These are phyloP conservation scores for Masticophis lateralis DNA, from an alignment of 2,797 vertebrate genomes.

Conservation along the genomic window DNA sequence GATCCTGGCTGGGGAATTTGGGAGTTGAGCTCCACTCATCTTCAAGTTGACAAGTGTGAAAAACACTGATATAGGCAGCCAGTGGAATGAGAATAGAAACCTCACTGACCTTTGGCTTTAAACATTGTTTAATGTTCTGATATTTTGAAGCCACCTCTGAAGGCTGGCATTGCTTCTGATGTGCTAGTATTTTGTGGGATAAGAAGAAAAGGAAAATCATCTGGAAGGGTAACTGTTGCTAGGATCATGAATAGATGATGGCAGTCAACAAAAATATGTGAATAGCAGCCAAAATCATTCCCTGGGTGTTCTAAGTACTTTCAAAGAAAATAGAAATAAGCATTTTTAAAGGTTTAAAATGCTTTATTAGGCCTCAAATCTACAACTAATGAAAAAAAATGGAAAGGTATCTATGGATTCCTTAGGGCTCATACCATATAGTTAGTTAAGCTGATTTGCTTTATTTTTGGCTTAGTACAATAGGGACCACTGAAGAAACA, in stretches of 20 bases:
- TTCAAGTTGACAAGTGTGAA: not conserved
- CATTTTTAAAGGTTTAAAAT: not conserved
- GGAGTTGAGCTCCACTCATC: not conserved
- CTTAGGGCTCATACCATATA: not conserved
- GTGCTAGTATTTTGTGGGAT: not conserved
- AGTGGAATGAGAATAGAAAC: not conserved
- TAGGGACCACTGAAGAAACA: not conserved
- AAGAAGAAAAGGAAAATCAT: not conserved
- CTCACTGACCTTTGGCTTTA: not conserved
- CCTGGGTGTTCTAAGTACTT: not conserved
- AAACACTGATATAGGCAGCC: not conserved
- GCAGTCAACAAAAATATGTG: not conserved
- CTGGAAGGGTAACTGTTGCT: not conserved
- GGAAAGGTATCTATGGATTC: not conserved
- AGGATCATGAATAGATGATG: not conserved
- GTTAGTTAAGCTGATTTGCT: not conserved
- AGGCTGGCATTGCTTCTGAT: not conserved
- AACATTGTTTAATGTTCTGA: not conserved
- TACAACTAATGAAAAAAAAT: not conserved
- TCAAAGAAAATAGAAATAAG: not conserved
- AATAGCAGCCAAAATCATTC: not conserved
- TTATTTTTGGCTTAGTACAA: not conserved
- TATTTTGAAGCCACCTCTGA: not conserved
- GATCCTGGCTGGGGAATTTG: not conserved
- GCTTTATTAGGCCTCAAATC: not conserved